Evolutionary conservation across 2,888 invertebrate species (phyloP).

Genomic region (Lepidocyrtoides sp.): DNA sequence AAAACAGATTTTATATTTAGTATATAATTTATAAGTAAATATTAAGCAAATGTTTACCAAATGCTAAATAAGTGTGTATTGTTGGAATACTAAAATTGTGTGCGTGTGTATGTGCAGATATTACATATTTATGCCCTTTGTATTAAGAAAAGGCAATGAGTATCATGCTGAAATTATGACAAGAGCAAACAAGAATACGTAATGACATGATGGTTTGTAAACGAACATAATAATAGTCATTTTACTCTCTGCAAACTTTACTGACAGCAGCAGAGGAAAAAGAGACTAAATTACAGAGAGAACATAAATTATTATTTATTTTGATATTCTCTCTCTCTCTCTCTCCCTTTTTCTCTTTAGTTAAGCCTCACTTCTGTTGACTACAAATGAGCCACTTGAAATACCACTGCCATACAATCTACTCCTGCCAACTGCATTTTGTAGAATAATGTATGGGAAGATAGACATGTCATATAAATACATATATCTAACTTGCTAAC

Average conservation of each 20-base stretch:
- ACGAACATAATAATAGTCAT: slow-evolving; percentile 48
- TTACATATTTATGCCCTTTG: too few relatives aligned
- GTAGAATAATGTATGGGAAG: too few relatives aligned
- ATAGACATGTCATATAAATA: too few relatives aligned
- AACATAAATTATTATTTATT: slow-evolving; percentile 59
- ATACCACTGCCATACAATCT: not conserved
- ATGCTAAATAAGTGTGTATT: not conserved
- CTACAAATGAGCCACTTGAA: slow-evolving; percentile 59
- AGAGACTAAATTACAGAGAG: slow-evolving; percentile 17
- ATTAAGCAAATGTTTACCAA: slow-evolving; percentile 26
- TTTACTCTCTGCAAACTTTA: slow-evolving; percentile 19
- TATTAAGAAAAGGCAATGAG: not conserved
- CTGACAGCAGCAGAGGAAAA: slow-evolving; percentile 1
- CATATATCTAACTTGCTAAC: too few relatives aligned
- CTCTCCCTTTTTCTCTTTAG: too few relatives aligned
- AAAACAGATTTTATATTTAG: too few relatives aligned
- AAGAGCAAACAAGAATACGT: slow-evolving; percentile 45
- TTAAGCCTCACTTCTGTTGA: slow-evolving; percentile 55
- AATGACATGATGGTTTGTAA: slow-evolving; percentile 59
- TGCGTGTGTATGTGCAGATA: not conserved
- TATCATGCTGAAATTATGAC: not conserved
- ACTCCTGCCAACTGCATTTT: too few relatives aligned
- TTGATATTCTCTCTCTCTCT: slow-evolving; percentile 66
- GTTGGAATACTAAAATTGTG: not conserved
- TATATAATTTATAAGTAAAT: too few relatives aligned